Base-by-base conservation (phyloP, 2,888 invertebrate species). In the Eupithecia dodoneata region DNA sequence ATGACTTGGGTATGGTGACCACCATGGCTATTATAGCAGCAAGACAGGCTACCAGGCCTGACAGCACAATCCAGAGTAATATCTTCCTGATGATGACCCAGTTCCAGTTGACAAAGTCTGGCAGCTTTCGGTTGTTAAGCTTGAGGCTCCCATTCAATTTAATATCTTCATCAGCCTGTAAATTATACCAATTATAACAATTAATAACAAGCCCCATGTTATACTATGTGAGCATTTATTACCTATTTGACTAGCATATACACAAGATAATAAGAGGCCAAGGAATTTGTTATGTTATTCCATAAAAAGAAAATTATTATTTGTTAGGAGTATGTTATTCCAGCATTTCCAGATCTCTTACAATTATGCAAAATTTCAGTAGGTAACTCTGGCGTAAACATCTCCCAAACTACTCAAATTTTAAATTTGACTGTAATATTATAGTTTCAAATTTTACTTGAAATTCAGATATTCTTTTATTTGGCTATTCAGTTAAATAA, bases 41-140 rank as follows among this genome's bases (percentile, higher is more conserved):
- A 65, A 97, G 91, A 92, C 97, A 97, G 30, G 97, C 97, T 30
- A 97, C 92, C 59, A 98, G 93, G 49, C 96, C 96, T 1, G 98
- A 97, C 82, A 97, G 93, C 76, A 97, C 96, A n/a, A 97, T 90
- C 96, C 97, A 97, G 75, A 97, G 96, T 73, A 97, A 96, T 67
- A 96, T 94, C 88, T 97, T 97, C 78, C 98, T 95, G 81, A 98
- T 97, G 3, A 97, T 84, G 4, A 96, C 96, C 98, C 98, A 98
- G 88, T 98, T 98, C 98, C 98, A 98, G 74, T 95, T 97, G 89
- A 96, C 96, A 94, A 96, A 97, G 87, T 89, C 95, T 79, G 96
- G 97, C 85, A 94, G 94, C 85, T 94, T 96, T 82, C 95, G 92
- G 55, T 94, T 95, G 72, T 90, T 93, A 15, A 89, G 83, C 80